Conservation (phyloP, 2,113 vertebrate species). For the Dipodomys ordii region DNA sequence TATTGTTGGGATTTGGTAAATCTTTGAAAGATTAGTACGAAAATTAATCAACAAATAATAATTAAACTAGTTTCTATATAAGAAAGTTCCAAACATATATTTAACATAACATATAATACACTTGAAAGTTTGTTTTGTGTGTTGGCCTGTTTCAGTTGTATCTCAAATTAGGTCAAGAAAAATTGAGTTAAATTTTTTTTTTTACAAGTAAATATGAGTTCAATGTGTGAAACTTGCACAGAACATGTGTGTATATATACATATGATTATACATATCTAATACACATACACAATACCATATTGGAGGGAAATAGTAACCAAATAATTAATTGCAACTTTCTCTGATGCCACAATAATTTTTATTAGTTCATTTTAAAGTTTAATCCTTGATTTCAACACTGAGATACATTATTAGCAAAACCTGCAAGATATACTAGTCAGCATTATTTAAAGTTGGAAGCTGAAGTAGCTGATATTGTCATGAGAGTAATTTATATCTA, state of each 20-base stretch:
- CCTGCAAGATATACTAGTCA: not conserved
- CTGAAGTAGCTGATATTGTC: not conserved
- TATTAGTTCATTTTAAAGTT: conserved; percentile 18
- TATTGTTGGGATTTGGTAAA: not conserved
- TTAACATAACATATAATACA: not conserved
- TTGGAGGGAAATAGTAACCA: not conserved
- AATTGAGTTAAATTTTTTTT: not conserved
- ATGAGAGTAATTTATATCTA: not conserved
- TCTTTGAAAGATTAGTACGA: conserved; percentile 10
- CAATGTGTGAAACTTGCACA: not conserved
- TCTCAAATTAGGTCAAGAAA: conserved; percentile 42
- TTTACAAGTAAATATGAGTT: not conserved
- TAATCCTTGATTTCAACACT: not conserved
- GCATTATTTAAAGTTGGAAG: not conserved
- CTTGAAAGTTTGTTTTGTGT: not conserved
- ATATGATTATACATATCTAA: not conserved
- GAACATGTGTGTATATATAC: not conserved
- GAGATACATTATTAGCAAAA: not conserved
- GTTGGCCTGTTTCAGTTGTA: conserved; percentile 8
- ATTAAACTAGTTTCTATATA: conserved; percentile 5
- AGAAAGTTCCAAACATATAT: not conserved
- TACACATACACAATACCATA: not conserved
- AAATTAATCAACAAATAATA: conserved; percentile 19
- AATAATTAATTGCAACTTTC: not conserved
- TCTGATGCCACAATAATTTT: not conserved